phyloP scores from a whole-genome alignment of 2,888 invertebrate genomes.

The Folsomia manolachei region DNA sequence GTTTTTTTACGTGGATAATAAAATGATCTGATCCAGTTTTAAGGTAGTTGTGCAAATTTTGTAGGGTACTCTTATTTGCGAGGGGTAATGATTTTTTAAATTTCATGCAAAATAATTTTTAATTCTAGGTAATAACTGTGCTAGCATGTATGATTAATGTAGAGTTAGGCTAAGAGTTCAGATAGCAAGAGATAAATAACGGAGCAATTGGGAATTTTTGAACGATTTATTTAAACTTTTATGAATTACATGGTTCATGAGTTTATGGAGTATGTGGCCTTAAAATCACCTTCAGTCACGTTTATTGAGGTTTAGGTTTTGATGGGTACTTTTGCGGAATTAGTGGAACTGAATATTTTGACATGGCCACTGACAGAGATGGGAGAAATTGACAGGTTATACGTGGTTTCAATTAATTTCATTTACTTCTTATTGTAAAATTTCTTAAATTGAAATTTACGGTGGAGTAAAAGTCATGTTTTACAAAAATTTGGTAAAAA shows the following conservation, averaged over 20 bases:
- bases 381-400: not conserved
- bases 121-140: not conserved
- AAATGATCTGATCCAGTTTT: not conserved
- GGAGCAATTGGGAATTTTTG: not conserved
- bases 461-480: no score
- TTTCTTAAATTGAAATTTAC: not conserved
- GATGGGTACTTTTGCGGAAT: not conserved
- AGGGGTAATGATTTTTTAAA: not conserved
- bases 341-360: not conserved
- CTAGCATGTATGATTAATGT: not conserved
- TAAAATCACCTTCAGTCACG: no score
- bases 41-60: not conserved
- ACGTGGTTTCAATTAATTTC: no score
- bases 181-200: not conserved
- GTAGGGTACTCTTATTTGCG: not conserved
- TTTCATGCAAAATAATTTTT: no score
- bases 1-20: not conserved
- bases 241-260: no score
- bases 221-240: not conserved
- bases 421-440: no score
- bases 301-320: no score
- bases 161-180: not conserved
- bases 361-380: not conserved
- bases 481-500: no score
- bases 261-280: no score